Base-by-base conservation (phyloP, 1,140 invertebrate genomes). In the Megalonaias nervosa region DNA sequence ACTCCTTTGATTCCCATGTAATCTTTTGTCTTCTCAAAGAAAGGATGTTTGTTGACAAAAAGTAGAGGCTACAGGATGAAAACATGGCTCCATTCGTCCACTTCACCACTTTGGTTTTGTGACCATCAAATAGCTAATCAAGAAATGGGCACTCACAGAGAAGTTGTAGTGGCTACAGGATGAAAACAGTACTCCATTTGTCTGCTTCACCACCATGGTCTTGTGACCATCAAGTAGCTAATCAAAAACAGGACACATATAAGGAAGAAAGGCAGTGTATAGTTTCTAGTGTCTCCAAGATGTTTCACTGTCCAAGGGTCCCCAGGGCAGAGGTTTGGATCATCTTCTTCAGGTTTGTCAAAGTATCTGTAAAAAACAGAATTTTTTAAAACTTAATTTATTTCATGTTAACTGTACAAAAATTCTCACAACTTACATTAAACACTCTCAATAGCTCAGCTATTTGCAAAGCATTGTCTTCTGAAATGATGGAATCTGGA, bases 121-220 rank as follows among this genome's bases (percentile, higher is more conserved):
- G 6, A 78, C 76, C 48, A 78, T 66, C n/a, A 60, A 48, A 57
- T 78, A 78, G 15, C 76, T 71, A 59, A 74, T 59, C 57, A 78
- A 78, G 66, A 78, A 78, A 4, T 73, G 73, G 26, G 74, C 69
- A 14, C 71, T 57, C 31, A 73, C 31, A 26, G 71, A 73, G n/a
- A 78, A 21, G 71, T 31, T 31, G 26, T 31, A 31, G 38, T 9
- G 38, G 3, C 0, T 48, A 48, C 38, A 48, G 38, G 38, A 48
- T 48, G 6, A 48, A 31, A 48, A 48, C 38, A 48, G 6, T 9
- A 11, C 38, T 48, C 9, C 38, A 48, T 48, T 48, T 48, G 38
- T 62, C 19, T 5, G 6, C 23, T 19, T 72, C 70, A 78, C 76
- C 76, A 78, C 23, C 68, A 78, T 62, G 76, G 76, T 68, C 76